Percentiles rank a stretch among this genome's conserved stretches.
Conservation (phyloP, 2,113 vertebrate genomes). For the Stomatorhinus ivindoensis region DNA sequence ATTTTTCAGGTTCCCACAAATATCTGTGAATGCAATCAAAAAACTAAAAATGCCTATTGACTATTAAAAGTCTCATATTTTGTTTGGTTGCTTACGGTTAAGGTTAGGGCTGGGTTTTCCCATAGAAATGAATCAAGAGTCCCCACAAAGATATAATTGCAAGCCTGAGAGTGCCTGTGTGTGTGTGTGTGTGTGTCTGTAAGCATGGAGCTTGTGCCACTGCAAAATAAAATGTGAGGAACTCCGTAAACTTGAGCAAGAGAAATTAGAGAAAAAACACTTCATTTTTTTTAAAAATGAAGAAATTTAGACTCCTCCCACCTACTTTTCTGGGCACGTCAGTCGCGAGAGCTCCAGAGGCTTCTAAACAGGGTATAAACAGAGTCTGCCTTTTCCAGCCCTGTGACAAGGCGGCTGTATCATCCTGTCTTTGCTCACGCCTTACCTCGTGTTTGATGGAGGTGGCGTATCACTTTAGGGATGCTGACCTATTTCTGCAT, state of each 20-base stretch:
- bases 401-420: not conserved
- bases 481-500: conserved; percentile 34
- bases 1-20: not conserved
- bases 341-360: not conserved
- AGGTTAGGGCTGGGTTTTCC: not conserved
- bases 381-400: not conserved
- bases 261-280: not conserved
- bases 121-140: not conserved
- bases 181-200: not conserved
- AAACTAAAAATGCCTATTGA: not conserved
- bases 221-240: not conserved
- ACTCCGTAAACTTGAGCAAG: not conserved
- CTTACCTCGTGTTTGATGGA: not conserved
- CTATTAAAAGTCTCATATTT: not conserved
- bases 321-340: not conserved
- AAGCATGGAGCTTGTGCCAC: no score
- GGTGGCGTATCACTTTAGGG: conserved; percentile 27
- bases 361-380: not conserved
- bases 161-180: not conserved
- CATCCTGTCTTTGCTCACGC: not conserved
- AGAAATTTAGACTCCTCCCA: not conserved
- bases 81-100: not conserved
- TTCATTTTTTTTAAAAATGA: not conserved
- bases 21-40: not conserved
- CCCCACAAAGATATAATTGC: not conserved